Evolutionary conservation across 1,140 invertebrate species (phyloP).

Genomic region (Chelonus insularis): DNA sequence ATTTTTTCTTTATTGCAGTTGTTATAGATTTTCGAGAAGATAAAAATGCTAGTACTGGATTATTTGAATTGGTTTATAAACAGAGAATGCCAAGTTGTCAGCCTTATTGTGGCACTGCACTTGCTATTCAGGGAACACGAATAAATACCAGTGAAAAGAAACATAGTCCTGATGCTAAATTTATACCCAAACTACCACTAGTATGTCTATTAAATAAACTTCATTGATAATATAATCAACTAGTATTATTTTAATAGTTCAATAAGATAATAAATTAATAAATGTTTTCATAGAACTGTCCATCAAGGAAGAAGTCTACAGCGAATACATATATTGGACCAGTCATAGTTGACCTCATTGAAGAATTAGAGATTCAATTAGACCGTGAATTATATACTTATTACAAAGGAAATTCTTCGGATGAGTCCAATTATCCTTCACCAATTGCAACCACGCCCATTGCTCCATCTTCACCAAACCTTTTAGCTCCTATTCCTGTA

Average conservation of each 20-base stretch:
- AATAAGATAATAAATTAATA: not conserved
- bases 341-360: slow-evolving; percentile 62
- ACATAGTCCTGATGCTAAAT: slow-evolving; percentile 37
- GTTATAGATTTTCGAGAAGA: slow-evolving; percentile 81
- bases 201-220: too few relatives aligned
- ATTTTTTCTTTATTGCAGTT: slow-evolving; percentile 62
- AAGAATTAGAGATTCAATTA: slow-evolving; percentile 57
- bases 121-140: slow-evolving; percentile 72
- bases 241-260: too few relatives aligned
- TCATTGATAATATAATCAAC: too few relatives aligned
- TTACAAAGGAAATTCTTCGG: slow-evolving; percentile 41
- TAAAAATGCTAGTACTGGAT: slow-evolving; percentile 79
- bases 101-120: slow-evolving; percentile 79
- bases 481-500: slow-evolving; percentile 17
- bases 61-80: slow-evolving; percentile 83
- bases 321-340: slow-evolving; percentile 57
- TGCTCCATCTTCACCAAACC: slow-evolving; percentile 13
- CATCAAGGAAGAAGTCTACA: slow-evolving; percentile 36
- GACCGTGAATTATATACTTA: slow-evolving; percentile 51
- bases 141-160: slow-evolving; percentile 44
- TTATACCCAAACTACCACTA: slow-evolving; percentile 38
- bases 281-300: slow-evolving; percentile 27
- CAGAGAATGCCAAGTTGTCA: slow-evolving; percentile 74
- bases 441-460: slow-evolving; percentile 33
- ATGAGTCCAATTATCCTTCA: slow-evolving; percentile 35